Percentiles rank a stretch among this genome's conserved stretches.
phyloP scores from a whole-genome alignment of 2,888 invertebrate species.

The Lysandra coridon region DNA sequence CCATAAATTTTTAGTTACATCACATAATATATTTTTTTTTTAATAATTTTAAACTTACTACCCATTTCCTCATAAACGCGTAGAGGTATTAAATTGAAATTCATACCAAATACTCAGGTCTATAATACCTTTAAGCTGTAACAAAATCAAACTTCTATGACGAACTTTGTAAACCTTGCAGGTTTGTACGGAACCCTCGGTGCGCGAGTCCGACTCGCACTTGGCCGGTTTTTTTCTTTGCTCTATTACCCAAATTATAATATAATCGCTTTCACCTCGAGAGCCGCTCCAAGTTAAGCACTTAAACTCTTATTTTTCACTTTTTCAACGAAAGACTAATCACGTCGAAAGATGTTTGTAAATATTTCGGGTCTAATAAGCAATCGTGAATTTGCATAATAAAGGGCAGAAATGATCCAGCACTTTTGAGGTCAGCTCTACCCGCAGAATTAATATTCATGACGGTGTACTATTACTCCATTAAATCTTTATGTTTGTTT shows the following conservation, averaged over 20 bases:
- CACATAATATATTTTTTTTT: too few species aligned
- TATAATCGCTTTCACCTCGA: background rate
- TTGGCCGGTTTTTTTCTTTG: too few species aligned
- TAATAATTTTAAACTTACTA: too few species aligned
- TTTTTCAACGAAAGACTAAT: slow-evolving; percentile 30
- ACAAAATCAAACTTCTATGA: too few species aligned
- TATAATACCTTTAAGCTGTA: too few species aligned
- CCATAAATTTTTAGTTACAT: too few species aligned
- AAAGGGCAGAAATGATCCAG: slow-evolving; percentile 37
- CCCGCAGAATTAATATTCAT: slow-evolving; percentile 38
- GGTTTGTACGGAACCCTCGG: too few species aligned
- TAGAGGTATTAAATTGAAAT: too few species aligned
- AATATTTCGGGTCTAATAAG: slow-evolving; percentile 32
- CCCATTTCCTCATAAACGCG: too few species aligned
- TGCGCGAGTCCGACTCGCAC: too few species aligned
- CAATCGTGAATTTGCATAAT: slow-evolving; percentile 39
- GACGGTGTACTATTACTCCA: slow-evolving; percentile 29
- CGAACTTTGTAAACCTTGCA: too few species aligned
- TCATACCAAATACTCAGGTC: too few species aligned
- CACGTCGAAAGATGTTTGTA: slow-evolving; percentile 24
- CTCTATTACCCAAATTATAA: background rate
- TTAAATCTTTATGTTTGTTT: slow-evolving; percentile 29
- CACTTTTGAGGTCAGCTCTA: slow-evolving; percentile 34
- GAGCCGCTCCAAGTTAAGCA: slow-evolving; percentile 1
- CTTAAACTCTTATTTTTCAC: slow-evolving; percentile 26